Evolutionary conservation across 2,797 vertebrate genomes (phyloP).

Genomic region (Pelobates cultripes): DNA sequence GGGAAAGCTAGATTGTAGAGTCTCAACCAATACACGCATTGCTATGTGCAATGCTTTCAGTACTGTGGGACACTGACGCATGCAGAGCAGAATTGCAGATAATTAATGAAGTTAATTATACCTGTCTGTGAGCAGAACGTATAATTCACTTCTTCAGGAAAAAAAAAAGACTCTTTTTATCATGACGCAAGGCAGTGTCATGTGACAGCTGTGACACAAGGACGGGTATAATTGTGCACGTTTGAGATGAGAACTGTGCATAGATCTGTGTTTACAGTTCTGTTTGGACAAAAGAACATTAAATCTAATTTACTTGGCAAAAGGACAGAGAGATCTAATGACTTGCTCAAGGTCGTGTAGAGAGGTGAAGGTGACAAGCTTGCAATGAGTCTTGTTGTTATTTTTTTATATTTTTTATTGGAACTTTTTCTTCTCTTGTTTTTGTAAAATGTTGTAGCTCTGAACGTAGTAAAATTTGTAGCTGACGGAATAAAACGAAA

Average conservation of each 20-base stretch:
- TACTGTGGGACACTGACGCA: slow-evolving; percentile 28
- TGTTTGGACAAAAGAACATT: no score
- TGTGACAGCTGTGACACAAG: neutral
- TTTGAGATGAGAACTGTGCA: neutral
- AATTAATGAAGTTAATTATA: slow-evolving; percentile 39
- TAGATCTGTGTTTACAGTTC: no score
- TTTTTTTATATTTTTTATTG: no score
- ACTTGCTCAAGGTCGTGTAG: neutral
- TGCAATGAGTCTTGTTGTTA: no score
- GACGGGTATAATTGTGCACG: neutral
- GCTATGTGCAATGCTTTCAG: slow-evolving; percentile 21
- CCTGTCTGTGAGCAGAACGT: slow-evolving; percentile 16
- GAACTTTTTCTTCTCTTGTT: no score
- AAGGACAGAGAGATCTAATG: neutral
- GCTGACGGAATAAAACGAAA: no score
- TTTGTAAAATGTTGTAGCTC: no score
- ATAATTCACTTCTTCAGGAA: slow-evolving; percentile 7
- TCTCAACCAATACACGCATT: slow-evolving; percentile 10
- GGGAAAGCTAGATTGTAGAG: neutral
- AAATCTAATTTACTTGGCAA: neutral
- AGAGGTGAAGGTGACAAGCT: neutral
- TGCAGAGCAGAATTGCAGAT: neutral
- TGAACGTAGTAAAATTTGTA: no score
- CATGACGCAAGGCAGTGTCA: neutral
- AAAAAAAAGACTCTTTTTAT: neutral